Evolutionary conservation across 2,797 vertebrate genomes (phyloP).

Genomic region (Pipistrellus nathusii): DNA sequence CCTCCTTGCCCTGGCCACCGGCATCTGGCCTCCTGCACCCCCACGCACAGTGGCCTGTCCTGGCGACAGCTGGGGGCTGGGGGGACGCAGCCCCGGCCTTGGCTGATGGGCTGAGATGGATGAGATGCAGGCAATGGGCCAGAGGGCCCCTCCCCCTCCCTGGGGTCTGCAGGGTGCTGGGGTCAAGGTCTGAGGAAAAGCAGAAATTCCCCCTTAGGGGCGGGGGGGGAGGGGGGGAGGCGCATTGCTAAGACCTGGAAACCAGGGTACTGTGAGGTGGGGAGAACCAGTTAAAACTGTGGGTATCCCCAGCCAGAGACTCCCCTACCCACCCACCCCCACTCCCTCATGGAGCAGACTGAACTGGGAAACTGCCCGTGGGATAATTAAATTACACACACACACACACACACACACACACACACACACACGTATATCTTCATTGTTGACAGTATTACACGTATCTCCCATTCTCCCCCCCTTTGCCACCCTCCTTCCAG

Average conservation of each 20-base stretch:
- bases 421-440: no score
- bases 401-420: no score
- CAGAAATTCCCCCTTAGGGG: neutral
- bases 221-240: no score
- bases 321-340: fast-evolving
- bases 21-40: conserved; percentile 35
- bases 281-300: neutral
- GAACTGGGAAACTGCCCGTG: neutral
- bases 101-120: conserved; percentile 21
- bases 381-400: neutral
- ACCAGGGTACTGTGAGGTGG: neutral
- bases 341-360: neutral
- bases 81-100: neutral
- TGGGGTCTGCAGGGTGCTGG: neutral
- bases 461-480: no score
- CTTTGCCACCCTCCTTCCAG: no score
- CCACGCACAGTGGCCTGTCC: neutral
- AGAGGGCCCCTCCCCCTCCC: neutral
- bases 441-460: no score
- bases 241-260: neutral
- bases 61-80: conserved; percentile 43
- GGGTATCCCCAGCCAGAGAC: neutral
- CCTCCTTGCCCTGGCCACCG: conserved; percentile 50
- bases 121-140: neutral
- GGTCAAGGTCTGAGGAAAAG: neutral